These are phyloP conservation scores for Pimephales promelas DNA, from an alignment of 2,113 vertebrate species.

Conservation along the genomic window DNA sequence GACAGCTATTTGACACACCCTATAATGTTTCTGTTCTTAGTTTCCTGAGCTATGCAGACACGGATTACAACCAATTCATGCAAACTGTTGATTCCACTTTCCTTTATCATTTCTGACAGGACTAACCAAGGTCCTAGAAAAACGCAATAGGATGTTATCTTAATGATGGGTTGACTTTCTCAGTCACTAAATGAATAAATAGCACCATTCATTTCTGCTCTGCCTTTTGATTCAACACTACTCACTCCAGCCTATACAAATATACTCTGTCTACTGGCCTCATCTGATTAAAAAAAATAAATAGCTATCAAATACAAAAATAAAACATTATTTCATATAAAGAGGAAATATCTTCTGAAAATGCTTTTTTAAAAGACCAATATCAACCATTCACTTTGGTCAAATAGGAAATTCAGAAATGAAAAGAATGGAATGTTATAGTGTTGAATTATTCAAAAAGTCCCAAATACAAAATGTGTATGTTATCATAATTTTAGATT, in stretches of 20 bases:
- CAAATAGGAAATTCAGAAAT: conserved; percentile 39
- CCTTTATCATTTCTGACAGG: not conserved
- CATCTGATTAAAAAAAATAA: conserved; percentile 78
- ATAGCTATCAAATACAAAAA: conserved; percentile 82
- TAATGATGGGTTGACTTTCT: conserved; percentile 12
- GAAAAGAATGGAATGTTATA: conserved; percentile 23
- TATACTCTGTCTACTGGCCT: conserved; percentile 28
- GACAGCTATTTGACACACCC: conserved; percentile 25
- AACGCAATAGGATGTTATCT: not conserved
- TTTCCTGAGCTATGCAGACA: conserved; percentile 30
- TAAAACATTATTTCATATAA: conserved; percentile 75
- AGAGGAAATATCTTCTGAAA: conserved; percentile 65
- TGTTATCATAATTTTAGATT: not conserved
- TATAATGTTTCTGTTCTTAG: not conserved
- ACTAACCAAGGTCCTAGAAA: not conserved
- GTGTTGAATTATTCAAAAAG: not conserved
- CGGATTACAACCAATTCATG: not conserved
- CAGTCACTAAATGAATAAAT: conserved; percentile 45
- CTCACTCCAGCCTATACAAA: conserved; percentile 27
- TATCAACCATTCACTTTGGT: conserved; percentile 55
- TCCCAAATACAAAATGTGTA: conserved; percentile 21
- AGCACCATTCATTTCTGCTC: conserved; percentile 43
- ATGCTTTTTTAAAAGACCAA: conserved; percentile 60
- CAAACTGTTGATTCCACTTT: not conserved
- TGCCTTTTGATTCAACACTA: conserved; percentile 3